A percentile compares a stretch with the other conserved stretches of the same genome.
Conservation (phyloP, 2,113 vertebrate genomes). For the Coracopsis vasa region DNA sequence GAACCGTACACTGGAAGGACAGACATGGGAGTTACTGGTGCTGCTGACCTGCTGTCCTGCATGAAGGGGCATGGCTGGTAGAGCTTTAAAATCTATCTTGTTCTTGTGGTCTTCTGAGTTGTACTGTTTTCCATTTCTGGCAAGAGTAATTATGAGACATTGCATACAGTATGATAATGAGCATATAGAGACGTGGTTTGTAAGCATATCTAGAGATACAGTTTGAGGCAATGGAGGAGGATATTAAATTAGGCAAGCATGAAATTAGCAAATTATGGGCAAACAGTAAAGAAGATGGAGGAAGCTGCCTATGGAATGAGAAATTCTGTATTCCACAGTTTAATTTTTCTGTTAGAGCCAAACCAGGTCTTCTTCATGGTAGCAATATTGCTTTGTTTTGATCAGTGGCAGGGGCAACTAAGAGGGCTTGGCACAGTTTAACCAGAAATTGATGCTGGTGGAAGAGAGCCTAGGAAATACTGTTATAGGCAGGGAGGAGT, state of each 20-base stretch:
- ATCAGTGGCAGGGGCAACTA: not conserved
- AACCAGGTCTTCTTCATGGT: not conserved
- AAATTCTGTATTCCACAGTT: not conserved
- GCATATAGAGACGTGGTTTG: not conserved
- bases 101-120: not conserved
- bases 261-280: conserved; percentile 11
- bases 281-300: not conserved
- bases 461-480: not conserved
- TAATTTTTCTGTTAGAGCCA: not conserved
- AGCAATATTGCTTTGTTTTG: not conserved
- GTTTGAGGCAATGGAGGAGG: not conserved
- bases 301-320: not conserved
- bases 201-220: not conserved
- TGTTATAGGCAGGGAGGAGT: not conserved
- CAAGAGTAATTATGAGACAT: not conserved
- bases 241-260: conserved; percentile 28
- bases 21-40: not conserved
- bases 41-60: not conserved
- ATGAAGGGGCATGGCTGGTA: not conserved
- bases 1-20: not conserved
- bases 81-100: not conserved
- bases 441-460: not conserved
- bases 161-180: not conserved
- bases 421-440: not conserved
- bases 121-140: not conserved